Conservation (phyloP, 2,888 invertebrate species). For the Koerneria pararmatus region DNA sequence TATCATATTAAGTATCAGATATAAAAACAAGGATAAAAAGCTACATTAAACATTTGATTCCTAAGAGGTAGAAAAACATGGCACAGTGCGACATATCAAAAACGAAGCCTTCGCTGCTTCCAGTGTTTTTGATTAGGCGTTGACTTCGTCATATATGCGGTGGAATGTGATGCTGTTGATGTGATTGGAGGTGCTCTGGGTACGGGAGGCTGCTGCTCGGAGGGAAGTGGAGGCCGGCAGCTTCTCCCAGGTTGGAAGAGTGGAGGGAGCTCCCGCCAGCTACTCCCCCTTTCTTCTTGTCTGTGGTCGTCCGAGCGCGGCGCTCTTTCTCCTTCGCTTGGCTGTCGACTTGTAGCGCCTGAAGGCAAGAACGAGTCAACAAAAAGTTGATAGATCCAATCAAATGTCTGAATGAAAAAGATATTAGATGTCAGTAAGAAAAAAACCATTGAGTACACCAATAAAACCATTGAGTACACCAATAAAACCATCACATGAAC, state of each 20-base stretch:
- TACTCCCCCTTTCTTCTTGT: not conserved
- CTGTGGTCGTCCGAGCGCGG: conserved; percentile 27
- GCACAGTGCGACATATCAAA: too few relatives aligned
- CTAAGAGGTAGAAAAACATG: too few relatives aligned
- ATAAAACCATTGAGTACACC: too few relatives aligned
- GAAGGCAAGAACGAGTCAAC: not conserved
- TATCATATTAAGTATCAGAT: too few relatives aligned
- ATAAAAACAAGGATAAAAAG: too few relatives aligned
- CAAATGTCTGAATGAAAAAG: too few relatives aligned
- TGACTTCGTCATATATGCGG: too few relatives aligned
- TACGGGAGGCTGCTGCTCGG: not conserved
- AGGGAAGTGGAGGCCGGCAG: not conserved
- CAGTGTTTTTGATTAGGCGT: too few relatives aligned
- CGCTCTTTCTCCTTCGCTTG: conserved; percentile 41
- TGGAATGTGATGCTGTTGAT: not conserved
- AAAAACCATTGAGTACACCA: too few relatives aligned
- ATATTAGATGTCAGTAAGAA: too few relatives aligned
- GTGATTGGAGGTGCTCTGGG: not conserved
- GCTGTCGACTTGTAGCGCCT: conserved; percentile 37
- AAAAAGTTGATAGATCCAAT: conserved; percentile 1
- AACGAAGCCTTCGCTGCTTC: too few relatives aligned
- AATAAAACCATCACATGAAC: not conserved
- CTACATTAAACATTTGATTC: too few relatives aligned
- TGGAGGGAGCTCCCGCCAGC: not conserved
- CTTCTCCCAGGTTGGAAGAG: not conserved